These are phyloP conservation scores for Saccopteryx leptura DNA, from an alignment of 2,113 vertebrate genomes.

Conservation along the genomic window DNA sequence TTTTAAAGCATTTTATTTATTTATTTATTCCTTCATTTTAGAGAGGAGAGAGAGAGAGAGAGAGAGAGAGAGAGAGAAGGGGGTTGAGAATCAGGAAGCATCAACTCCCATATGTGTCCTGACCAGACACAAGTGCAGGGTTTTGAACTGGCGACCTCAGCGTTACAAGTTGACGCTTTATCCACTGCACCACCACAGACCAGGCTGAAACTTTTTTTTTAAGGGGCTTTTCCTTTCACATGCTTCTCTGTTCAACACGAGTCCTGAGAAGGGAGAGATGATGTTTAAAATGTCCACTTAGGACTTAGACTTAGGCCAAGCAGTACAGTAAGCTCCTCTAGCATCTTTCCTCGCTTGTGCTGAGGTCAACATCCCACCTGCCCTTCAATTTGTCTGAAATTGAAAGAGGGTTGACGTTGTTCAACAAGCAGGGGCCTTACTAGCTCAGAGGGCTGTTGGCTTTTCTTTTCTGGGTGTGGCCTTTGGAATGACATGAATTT, in stretches of 20 bases:
- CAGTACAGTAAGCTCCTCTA: not conserved
- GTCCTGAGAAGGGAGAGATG: not conserved
- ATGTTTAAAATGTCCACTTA: not conserved
- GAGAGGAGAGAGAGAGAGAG: too few species aligned
- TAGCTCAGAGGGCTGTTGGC: not conserved
- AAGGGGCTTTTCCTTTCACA: slow-evolving; percentile 8
- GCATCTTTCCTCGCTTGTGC: rapidly evolving
- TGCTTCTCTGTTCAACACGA: not conserved
- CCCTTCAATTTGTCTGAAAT: not conserved
- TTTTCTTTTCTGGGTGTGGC: not conserved
- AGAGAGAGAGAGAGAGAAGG: too few species aligned
- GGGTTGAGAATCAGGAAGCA: too few species aligned
- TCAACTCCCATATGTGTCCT: too few species aligned
- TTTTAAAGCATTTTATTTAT: too few species aligned
- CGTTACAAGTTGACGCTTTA: too few species aligned
- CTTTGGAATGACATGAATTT: not conserved
- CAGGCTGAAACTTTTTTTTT: slow-evolving; percentile 23
- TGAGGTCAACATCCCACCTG: not conserved
- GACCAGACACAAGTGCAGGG: too few species aligned
- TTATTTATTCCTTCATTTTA: too few species aligned
- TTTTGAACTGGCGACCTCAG: too few species aligned
- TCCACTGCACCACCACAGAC: too few species aligned
- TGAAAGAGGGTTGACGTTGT: not conserved
- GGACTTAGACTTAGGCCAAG: not conserved
- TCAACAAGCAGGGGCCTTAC: not conserved